Conservation (phyloP, 2,113 vertebrate genomes). For the Indri indri region DNA sequence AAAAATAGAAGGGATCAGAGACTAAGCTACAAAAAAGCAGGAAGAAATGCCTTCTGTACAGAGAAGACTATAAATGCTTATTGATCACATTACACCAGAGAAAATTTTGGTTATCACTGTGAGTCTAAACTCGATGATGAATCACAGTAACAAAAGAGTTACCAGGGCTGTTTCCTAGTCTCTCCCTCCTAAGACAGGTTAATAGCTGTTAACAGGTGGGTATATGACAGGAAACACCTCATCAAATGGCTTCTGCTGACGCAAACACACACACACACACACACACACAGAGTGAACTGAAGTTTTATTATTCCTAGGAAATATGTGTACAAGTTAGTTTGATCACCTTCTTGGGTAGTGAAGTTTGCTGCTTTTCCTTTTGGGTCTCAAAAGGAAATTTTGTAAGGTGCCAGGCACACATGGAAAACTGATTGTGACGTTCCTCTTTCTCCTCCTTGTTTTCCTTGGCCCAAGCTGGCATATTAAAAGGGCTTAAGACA, state of each 20-base stretch:
- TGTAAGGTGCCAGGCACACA: not conserved
- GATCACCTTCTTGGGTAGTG: not conserved
- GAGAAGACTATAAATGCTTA: not conserved
- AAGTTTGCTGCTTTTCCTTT: conserved; percentile 19
- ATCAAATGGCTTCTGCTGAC: not conserved
- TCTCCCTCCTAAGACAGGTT: not conserved
- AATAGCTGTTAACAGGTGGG: not conserved
- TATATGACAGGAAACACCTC: not conserved
- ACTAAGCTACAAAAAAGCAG: not conserved
- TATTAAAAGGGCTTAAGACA: not conserved
- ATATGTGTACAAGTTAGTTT: not conserved
- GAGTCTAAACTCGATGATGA: not conserved
- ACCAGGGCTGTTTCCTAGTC: not conserved
- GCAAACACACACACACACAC: not conserved
- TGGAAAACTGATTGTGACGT: not conserved
- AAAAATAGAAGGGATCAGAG: not conserved
- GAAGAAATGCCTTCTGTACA: not conserved
- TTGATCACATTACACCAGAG: not conserved
- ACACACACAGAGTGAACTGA: fast-evolving
- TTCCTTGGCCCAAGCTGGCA: not conserved
- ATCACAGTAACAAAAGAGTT: not conserved
- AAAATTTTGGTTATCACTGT: not conserved
- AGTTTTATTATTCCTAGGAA: not conserved
- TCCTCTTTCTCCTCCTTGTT: not conserved
- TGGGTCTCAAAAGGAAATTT: not conserved